Evolutionary conservation across 2,113 vertebrate species (phyloP).

Genomic region (Syngnathus typhle): DNA sequence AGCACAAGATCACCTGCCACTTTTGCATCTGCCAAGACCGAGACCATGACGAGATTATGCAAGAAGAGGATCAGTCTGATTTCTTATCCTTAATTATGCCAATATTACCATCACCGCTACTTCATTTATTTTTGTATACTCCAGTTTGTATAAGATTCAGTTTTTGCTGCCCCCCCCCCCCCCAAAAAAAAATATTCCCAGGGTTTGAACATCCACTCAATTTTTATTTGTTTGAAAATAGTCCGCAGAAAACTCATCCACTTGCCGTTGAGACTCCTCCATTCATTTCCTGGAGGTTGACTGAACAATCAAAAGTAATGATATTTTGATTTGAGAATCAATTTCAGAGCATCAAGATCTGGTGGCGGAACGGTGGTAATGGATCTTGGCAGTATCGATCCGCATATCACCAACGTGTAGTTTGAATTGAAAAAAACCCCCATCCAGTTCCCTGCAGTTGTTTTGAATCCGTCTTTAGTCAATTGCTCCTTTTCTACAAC

Average conservation of each 20-base stretch:
- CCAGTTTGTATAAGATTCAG: too few relatives aligned
- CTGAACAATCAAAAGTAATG: background rate
- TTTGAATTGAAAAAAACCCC: conserved; percentile 16
- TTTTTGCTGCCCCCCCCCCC: too few relatives aligned
- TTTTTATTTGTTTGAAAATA: too few relatives aligned
- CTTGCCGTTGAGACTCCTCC: too few relatives aligned
- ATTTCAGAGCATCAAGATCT: background rate
- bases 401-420: background rate
- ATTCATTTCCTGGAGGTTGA: background rate
- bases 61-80: background rate
- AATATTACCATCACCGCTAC: conserved; percentile 1
- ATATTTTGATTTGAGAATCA: background rate
- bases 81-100: conserved; percentile 7
- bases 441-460: conserved; percentile 39
- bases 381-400: background rate
- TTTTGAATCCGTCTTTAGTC: conserved; percentile 21
- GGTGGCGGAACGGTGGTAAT: background rate
- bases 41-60: conserved; percentile 15
- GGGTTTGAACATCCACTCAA: too few relatives aligned
- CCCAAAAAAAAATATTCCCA: too few relatives aligned
- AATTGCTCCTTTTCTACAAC: conserved; percentile 32
- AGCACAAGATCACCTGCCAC: conserved; percentile 11
- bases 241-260: too few relatives aligned
- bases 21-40: conserved; percentile 1
- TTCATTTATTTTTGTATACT: background rate